A percentile compares a stretch with the other conserved stretches of the same genome.
Evolutionary conservation across 2,797 vertebrate species (phyloP).

Genomic region (Pseudochaenichthys georgianus): DNA sequence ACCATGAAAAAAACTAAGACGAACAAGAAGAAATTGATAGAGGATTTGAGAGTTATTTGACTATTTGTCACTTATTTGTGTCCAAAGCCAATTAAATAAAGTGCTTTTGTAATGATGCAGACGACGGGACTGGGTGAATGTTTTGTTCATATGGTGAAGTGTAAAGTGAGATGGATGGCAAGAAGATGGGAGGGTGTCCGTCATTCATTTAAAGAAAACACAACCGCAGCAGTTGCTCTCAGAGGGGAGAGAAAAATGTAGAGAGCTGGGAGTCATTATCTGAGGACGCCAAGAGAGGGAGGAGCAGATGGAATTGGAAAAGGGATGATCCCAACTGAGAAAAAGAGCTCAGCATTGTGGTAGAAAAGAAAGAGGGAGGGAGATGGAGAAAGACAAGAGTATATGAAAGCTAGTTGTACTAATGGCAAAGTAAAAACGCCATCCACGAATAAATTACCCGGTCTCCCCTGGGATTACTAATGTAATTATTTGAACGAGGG

Average conservation of each 20-base stretch:
- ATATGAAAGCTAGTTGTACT: slow-evolving; percentile 73
- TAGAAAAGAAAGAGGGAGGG: slow-evolving; percentile 34
- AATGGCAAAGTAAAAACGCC: slow-evolving; percentile 78
- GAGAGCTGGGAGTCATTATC: slow-evolving; percentile 54
- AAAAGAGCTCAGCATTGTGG: slow-evolving; percentile 41
- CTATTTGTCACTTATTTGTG: slow-evolving; percentile 55
- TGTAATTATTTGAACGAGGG: slow-evolving; percentile 86
- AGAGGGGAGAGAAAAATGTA: slow-evolving; percentile 34
- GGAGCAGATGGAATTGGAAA: slow-evolving; percentile 54
- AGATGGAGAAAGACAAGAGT: slow-evolving; percentile 40
- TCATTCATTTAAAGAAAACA: slow-evolving; percentile 59
- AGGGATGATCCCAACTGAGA: slow-evolving; percentile 43
- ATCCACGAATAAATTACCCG: slow-evolving; percentile 78
- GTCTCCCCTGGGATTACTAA: slow-evolving; percentile 82
- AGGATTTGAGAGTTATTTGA: slow-evolving; percentile 22
- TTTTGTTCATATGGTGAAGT: slow-evolving; percentile 58
- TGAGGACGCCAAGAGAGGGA: slow-evolving; percentile 41
- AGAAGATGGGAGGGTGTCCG: slow-evolving; percentile 57
- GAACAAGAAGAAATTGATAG: slow-evolving; percentile 48
- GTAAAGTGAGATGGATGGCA: slow-evolving; percentile 63
- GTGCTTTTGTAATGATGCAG: slow-evolving; percentile 55
- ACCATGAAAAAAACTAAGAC: slow-evolving; percentile 20
- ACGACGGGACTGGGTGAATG: slow-evolving; percentile 8
- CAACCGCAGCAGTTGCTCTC: slow-evolving; percentile 15
- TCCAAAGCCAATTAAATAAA: slow-evolving; percentile 54